phyloP scores from a whole-genome alignment of 1,140 invertebrate genomes.

The Maconellicoccus hirsutus region DNA sequence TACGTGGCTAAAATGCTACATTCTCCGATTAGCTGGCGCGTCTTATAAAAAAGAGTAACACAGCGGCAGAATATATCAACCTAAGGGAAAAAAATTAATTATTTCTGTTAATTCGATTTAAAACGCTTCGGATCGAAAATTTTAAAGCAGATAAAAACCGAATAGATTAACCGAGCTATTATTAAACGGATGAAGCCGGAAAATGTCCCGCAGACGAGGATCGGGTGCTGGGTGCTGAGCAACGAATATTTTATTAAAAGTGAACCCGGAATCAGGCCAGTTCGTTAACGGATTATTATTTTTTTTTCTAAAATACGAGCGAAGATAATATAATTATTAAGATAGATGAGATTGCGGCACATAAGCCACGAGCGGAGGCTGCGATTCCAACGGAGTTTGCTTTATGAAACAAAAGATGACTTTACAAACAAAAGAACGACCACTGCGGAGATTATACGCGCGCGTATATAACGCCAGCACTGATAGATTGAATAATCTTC shows the following conservation, averaged over 20 bases:
- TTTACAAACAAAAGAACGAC: conserved; percentile 21
- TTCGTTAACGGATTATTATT: conserved; percentile 22
- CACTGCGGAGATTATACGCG: conserved; percentile 17
- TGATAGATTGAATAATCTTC: conserved; percentile 19
- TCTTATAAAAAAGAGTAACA: too few species aligned
- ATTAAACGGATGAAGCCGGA: conserved; percentile 22
- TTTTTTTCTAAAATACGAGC: conserved; percentile 14
- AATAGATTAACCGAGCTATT: conserved; percentile 11
- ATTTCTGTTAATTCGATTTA: conserved; percentile 20
- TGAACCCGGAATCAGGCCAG: conserved; percentile 20
- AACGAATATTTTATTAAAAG: conserved; percentile 18
- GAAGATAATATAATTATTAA: conserved; percentile 21
- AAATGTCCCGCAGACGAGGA: conserved; percentile 6
- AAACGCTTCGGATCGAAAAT: conserved; percentile 11
- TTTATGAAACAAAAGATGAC: conserved; percentile 21
- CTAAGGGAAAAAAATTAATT: conserved; percentile 14
- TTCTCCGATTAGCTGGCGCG: too few species aligned
- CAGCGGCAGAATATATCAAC: too few species aligned
- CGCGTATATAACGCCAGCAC: neutral
- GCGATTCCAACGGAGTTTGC: conserved; percentile 10
- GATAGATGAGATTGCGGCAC: conserved; percentile 18
- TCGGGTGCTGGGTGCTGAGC: neutral
- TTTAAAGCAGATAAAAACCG: conserved; percentile 13
- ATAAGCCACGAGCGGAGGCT: neutral
- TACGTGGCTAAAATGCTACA: too few species aligned